Evolutionary conservation across 2,888 invertebrate species (phyloP), one percentile per base, ranked within the genome.

Genomic region (Acanthosepion esculentum): DNA sequence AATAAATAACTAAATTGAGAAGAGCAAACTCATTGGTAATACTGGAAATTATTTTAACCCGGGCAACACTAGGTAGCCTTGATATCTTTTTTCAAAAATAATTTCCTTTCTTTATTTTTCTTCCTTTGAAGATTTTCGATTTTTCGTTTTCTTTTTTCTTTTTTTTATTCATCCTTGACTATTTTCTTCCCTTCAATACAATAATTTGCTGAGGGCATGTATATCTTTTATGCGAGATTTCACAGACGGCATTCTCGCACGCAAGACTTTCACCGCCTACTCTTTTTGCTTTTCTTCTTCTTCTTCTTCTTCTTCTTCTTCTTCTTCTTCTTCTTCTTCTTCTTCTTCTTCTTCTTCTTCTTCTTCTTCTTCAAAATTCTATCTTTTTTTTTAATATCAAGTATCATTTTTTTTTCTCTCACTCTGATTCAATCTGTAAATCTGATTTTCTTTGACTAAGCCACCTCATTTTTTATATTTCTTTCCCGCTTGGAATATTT

Each of bases 301-400:
- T 64, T 29, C 26, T 64, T 8, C 26, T 64, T 12, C 59, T 59
- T 23, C 59, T 59, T 6, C 59, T 59, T 23, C 59, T 59, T 23
- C 59, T 78, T n/a, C 78, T 78, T n/a, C 78, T 78, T n/a, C 78
- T 78, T n/a, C 78, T 78, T n/a, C 78, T 78, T n/a, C 78, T 78
- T n/a, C 78, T 78, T n/a, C 78, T 78, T n/a, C 78, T 78, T n/a
- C 29, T n/a, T n/a, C 78, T 78, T n/a, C 78, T 78, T n/a, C 78
- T 78, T n/a, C 78, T 78, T n/a, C 78, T 78, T n/a, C 78, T 78
- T n/a, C 29, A 12, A 29, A n/a, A 12, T n/a, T 78, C 23, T 3
- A 23, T 23, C 59, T 78, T n/a, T n/a, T 78, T 18, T 78, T n/a
- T 18, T 78, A 23, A 4, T 6, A 59, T 59, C 6, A 59, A 59